Evolutionary conservation across 2,113 vertebrate species (phyloP).

Genomic region (Astatoreochromis straeleni): DNA sequence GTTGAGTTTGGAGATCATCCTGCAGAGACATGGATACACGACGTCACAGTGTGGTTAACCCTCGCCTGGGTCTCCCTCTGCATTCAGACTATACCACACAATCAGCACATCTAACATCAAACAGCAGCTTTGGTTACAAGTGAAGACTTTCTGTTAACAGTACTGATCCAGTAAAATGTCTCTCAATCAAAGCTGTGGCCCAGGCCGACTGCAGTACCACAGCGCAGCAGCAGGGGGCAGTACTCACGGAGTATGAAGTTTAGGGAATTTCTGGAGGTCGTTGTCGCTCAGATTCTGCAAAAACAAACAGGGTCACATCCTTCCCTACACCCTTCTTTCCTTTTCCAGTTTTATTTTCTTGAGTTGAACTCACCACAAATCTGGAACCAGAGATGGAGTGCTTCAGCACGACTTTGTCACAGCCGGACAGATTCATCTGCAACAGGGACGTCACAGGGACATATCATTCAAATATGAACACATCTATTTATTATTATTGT

Average conservation of each 20-base stretch:
- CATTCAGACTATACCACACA: neutral
- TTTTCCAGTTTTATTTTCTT: neutral
- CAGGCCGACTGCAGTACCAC: neutral
- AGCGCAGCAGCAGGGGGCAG: neutral
- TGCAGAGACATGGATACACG: constrained; percentile 28
- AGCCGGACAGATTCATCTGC: constrained; percentile 82
- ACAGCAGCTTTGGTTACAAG: neutral
- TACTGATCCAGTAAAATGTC: neutral
- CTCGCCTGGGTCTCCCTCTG: neutral
- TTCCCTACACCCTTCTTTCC: neutral
- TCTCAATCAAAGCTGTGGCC: neutral
- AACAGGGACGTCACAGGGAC: neutral
- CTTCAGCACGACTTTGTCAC: constrained; percentile 83
- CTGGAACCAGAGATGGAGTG: constrained; percentile 80
- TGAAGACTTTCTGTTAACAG: neutral
- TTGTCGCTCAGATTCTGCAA: constrained; percentile 87
- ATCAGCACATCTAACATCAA: neutral
- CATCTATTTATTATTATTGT: neutral
- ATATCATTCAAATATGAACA: neutral
- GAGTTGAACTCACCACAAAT: constrained; percentile 84
- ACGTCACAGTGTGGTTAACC: neutral
- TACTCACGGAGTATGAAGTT: constrained; percentile 89
- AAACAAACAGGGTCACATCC: neutral
- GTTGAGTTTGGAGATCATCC: constrained; percentile 83
- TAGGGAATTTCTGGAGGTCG: constrained; percentile 92